Conservation (phyloP, 2,888 invertebrate species). For the Zelleria hepariella region DNA sequence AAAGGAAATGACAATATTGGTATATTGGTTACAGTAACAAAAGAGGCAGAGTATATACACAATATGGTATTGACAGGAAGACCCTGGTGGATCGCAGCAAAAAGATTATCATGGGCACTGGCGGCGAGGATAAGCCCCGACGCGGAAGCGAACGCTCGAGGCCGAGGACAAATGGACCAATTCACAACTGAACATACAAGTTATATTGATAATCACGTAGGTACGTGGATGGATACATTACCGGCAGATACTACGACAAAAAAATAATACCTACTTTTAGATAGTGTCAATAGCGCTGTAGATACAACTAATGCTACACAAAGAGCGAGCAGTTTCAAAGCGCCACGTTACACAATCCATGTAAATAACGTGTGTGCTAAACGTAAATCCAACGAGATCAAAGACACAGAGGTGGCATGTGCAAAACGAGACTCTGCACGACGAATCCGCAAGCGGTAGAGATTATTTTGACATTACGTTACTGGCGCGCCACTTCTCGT, state of each 20-base stretch:
- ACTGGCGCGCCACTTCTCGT: conserved; percentile 34
- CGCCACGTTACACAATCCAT: not conserved
- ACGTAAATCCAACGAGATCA: not conserved
- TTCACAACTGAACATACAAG: conserved; percentile 35
- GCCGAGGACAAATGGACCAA: conserved; percentile 63
- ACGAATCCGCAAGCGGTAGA: conserved; percentile 10
- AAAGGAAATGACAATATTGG: conserved; percentile 49
- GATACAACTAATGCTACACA: not conserved
- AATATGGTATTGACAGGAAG: conserved; percentile 31
- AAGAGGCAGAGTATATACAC: not conserved
- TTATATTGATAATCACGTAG: not conserved
- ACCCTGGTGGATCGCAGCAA: conserved; percentile 58
- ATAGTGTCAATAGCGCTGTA: not conserved
- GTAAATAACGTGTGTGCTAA: not conserved
- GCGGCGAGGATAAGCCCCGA: conserved; percentile 64
- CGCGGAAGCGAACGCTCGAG: conserved; percentile 63
- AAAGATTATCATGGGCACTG: conserved; percentile 62
- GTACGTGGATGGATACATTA: not conserved
- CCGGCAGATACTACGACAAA: not conserved
- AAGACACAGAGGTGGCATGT: not conserved
- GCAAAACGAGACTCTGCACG: conserved; percentile 8
- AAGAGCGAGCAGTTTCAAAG: not conserved
- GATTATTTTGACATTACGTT: conserved; percentile 36
- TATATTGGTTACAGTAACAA: conserved; percentile 20
- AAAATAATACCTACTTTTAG: not conserved